These are phyloP conservation scores for Yponomeuta evonymella DNA, from an alignment of 2,888 invertebrate genomes.

Conservation along the genomic window DNA sequence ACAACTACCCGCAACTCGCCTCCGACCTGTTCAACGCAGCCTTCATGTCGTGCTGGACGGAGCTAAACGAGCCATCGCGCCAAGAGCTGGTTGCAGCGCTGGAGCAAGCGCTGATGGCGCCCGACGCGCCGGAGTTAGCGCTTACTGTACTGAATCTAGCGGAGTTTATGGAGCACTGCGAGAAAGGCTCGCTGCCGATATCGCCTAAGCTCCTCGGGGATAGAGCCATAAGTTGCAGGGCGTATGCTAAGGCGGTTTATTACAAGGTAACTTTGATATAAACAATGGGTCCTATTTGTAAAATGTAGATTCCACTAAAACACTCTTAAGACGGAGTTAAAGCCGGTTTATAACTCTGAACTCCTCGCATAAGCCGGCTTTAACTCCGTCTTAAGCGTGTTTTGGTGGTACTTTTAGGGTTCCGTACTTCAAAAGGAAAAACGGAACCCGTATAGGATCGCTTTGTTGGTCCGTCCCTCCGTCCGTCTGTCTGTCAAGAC, in stretches of 20 bases:
- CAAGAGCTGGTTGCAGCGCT: slow-evolving; percentile 89
- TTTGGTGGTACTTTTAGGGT: too few species aligned
- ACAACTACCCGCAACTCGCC: slow-evolving; percentile 94
- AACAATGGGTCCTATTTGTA: neutral
- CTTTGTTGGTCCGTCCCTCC: too few species aligned
- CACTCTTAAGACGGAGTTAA: too few species aligned
- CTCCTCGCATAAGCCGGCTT: too few species aligned
- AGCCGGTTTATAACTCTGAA: too few species aligned
- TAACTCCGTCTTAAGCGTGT: too few species aligned
- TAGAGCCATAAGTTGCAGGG: slow-evolving; percentile 93
- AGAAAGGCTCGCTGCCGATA: slow-evolving; percentile 94
- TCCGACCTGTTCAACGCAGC: slow-evolving; percentile 98
- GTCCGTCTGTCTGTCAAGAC: too few species aligned
- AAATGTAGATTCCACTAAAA: too few species aligned
- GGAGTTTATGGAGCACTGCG: slow-evolving; percentile 99
- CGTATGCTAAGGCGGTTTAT: slow-evolving; percentile 80
- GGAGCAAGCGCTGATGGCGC: slow-evolving; percentile 90
- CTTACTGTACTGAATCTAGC: slow-evolving; percentile 96
- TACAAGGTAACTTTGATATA: slow-evolving; percentile 61
- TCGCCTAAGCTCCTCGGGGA: slow-evolving; percentile 91
- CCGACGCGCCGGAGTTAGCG: slow-evolving; percentile 95
- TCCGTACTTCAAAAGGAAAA: too few species aligned
- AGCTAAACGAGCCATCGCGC: slow-evolving; percentile 88
- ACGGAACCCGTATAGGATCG: too few species aligned
- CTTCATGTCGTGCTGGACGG: slow-evolving; percentile 99